These are phyloP conservation scores for Lampropteryx suffumata DNA, from an alignment of 2,888 invertebrate species.

Conservation along the genomic window DNA sequence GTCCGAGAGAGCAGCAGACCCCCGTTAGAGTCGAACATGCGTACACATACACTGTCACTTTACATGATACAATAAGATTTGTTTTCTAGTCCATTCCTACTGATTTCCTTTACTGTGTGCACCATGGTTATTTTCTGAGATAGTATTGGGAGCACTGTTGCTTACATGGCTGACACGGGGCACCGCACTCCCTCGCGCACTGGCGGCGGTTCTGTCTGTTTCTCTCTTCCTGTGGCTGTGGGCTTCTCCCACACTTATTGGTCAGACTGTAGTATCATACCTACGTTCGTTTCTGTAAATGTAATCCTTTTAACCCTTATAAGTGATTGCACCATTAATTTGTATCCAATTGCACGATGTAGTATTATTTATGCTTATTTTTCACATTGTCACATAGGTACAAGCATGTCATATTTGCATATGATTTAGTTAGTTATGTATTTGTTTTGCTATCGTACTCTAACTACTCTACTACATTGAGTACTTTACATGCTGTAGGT, in stretches of 20 bases:
- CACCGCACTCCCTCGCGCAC: constrained; percentile 76
- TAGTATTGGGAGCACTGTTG: constrained; percentile 73
- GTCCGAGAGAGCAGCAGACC: constrained; percentile 84
- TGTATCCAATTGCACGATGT: constrained; percentile 31
- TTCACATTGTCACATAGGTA: constrained; percentile 23
- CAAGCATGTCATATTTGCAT: constrained; percentile 29
- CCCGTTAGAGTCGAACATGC: constrained; percentile 74
- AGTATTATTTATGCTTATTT: constrained; percentile 26
- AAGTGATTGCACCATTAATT: constrained; percentile 29
- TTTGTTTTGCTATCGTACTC: constrained; percentile 18
- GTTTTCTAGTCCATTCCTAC: constrained; percentile 42
- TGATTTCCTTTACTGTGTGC: constrained; percentile 67
- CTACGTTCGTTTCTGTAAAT: constrained; percentile 35
- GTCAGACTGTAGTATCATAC: constrained; percentile 61
- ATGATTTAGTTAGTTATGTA: constrained; percentile 20
- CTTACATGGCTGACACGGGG: constrained; percentile 76
- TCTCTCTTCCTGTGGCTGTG: constrained; percentile 84
- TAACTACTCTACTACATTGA: constrained; percentile 20
- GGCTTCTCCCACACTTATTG: constrained; percentile 74
- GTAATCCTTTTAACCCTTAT: constrained; percentile 24
- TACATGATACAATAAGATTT: constrained; percentile 67
- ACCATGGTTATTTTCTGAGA: constrained; percentile 61
- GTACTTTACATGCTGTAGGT: constrained; percentile 24
- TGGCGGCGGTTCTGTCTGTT: constrained; percentile 83
- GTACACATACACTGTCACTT: constrained; percentile 77